Base-by-base conservation (phyloP, 2,113 vertebrate species). In the Silurus glanis region DNA sequence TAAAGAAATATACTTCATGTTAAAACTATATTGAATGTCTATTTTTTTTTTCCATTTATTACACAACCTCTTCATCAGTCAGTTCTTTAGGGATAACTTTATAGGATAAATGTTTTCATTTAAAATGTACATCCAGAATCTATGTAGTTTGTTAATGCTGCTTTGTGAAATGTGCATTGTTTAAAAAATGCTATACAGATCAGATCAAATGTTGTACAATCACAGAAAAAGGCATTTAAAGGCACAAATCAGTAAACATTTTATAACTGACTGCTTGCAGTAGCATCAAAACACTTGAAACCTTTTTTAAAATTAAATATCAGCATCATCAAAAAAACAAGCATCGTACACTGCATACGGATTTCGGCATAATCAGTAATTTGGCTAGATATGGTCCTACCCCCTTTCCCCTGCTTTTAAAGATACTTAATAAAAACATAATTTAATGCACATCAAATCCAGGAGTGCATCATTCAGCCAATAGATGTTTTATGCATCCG, bases 391-490 rank as follows among this genome's bases (percentile, higher is more conserved):
- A 79, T 28, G 28, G 25, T 9, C 28, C 14, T 58, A 58, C 4
- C 14, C 7, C 28, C 28, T 9, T 79, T 17, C 12, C n/a, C n/a
- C 14, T 25, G n/a, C 53, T 28, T 55, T 17, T 28, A 56, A 79
- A 79, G 75, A 17, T 16, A 25, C n/a, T 79, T 79, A 23, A 25
- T 79, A 55, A 79, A 79, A 74, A 10, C 17, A 56, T 25, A 7
- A 76, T 76, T 76, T 76, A 76, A 76, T 76, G 49, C 49, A 55
- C 74, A 55, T 53, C n/a, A 76, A 76, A 76, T 53, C 74, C 49
- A 55, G n/a, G 21, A 76, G 51, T 16, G 13, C 74, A 76, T 76
- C 23, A 76, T 76, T 55, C 23, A 76, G n/a, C 23, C 9, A 6
- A n/a, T 76, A 17, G 28, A 76, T 76, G 49, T 76, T 76, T 76